phyloP scores from a whole-genome alignment of 2,797 vertebrate genomes.

The Triplophysa yarkandensis region DNA sequence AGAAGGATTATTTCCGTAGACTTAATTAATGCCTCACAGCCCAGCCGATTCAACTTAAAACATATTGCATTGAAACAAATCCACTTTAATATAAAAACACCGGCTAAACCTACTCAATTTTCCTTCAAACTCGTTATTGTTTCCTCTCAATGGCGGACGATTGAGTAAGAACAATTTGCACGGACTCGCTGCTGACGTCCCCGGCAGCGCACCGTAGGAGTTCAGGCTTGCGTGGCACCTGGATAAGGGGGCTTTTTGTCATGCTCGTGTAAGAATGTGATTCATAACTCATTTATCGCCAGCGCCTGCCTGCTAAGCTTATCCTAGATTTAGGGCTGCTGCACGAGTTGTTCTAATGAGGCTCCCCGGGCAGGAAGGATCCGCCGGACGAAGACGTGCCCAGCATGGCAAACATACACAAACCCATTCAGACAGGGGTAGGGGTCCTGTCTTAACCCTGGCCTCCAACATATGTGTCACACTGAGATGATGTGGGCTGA shows the following conservation, averaged over 20 bases:
- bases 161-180: slow-evolving; percentile 47
- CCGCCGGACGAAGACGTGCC: slow-evolving; percentile 68
- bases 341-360: slow-evolving; percentile 76
- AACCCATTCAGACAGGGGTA: slow-evolving; percentile 24
- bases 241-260: slow-evolving; percentile 63
- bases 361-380: slow-evolving; percentile 74
- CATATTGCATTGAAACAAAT: slow-evolving; percentile 38
- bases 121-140: slow-evolving; percentile 34
- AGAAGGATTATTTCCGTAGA: slow-evolving; percentile 24
- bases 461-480: slow-evolving; percentile 43
- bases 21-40: slow-evolving; percentile 27
- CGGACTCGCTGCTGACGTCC: slow-evolving; percentile 39
- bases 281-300: slow-evolving; percentile 62
- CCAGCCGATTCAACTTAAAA: slow-evolving; percentile 9
- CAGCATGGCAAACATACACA: slow-evolving; percentile 69
- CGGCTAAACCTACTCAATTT: slow-evolving; percentile 16
- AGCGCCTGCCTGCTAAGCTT: slow-evolving; percentile 65
- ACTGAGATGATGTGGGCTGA: slow-evolving; percentile 43
- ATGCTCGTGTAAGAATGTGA: slow-evolving; percentile 56
- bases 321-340: slow-evolving; percentile 74
- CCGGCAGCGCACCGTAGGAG: slow-evolving; percentile 46
- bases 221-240: slow-evolving; percentile 55
- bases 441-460: slow-evolving; percentile 51
- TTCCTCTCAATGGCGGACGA: slow-evolving; percentile 32
- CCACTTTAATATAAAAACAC: slow-evolving; percentile 30